These are phyloP conservation scores for Nothocercus julius DNA, from an alignment of 2,113 vertebrate species.

Conservation along the genomic window DNA sequence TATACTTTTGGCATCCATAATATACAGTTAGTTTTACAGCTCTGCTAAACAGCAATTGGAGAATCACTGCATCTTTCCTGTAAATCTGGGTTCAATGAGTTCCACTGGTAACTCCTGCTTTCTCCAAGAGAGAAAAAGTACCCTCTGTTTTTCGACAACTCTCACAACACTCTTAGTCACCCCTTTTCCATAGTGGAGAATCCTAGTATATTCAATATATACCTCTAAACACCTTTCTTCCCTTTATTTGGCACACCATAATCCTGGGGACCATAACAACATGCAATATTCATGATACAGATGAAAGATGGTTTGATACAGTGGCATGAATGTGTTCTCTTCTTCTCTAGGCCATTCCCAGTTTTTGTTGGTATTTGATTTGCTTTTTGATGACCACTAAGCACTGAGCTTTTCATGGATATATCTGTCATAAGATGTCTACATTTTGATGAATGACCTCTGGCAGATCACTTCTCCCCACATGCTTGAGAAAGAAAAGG, in stretches of 20 bases:
- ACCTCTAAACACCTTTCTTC: not conserved
- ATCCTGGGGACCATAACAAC: not conserved
- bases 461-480: not conserved
- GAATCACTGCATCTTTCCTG: not conserved
- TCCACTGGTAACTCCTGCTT: not conserved
- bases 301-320: not conserved
- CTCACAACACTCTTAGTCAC: not conserved
- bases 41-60: not conserved
- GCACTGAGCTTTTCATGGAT: not conserved
- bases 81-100: not conserved
- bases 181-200: not conserved
- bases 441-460: not conserved
- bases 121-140: not conserved
- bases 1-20: not conserved
- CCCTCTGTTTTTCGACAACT: not conserved
- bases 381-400: not conserved
- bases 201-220: too few relatives aligned
- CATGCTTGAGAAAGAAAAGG: not conserved
- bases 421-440: not conserved
- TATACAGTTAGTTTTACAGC: not conserved
- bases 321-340: not conserved
- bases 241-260: accelerated
- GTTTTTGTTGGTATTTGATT: not conserved
- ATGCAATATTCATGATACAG: not conserved
- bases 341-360: not conserved